Base-by-base conservation (phyloP, 2,113 vertebrate species). In the Ammodytes marinus region DNA sequence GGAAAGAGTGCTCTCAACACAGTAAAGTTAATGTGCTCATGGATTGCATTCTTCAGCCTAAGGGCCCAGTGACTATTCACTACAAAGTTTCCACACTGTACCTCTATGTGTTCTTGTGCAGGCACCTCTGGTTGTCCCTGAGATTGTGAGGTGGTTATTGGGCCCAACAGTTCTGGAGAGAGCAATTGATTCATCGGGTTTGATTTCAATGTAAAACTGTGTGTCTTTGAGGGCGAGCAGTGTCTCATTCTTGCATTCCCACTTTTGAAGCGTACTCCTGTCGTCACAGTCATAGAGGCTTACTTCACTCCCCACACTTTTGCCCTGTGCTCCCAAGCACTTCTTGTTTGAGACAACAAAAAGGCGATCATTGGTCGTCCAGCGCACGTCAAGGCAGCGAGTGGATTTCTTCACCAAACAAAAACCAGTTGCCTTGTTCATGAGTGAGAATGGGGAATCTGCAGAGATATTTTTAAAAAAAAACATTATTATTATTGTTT, bases 21-120 rank as follows among this genome's bases (percentile, higher is more conserved):
- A 10, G 15, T 63, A 45, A 19, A 11, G 60, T 19, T 11, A n/a
- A 19, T 9, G 61, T 59, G 10, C n/a, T 47, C 4, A 3, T 17
- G 4, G 39, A 4, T 40, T 63, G 13, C 43, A 42, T 40, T 47
- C 10, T 67, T 59, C 45, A 13, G 3, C 35, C 15, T 43, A 6
- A 49, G 13, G 6, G 49, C 35, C 9, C 42, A 40, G 11, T 63
- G 17, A 0, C 3, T 65, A 9, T n/a, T 40, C 17, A 52, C 12
- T 72, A 3, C 39, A 52, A 69, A 69, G 4, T 39, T 50, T 50
- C 40, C 12, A 55, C 27, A 80, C 60, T 76, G 5, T 96, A 99
- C 98, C 98, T 99, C 98, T 96, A 75, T 97, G 93, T 50, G 96
- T 95, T 84, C 94, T 93, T 3, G 96, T 95, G 80, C 98, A 99